Percentiles rank a stretch among this genome's conserved stretches.
Conservation (phyloP, 2,797 vertebrate species). For the Cryptoprocta ferox region DNA sequence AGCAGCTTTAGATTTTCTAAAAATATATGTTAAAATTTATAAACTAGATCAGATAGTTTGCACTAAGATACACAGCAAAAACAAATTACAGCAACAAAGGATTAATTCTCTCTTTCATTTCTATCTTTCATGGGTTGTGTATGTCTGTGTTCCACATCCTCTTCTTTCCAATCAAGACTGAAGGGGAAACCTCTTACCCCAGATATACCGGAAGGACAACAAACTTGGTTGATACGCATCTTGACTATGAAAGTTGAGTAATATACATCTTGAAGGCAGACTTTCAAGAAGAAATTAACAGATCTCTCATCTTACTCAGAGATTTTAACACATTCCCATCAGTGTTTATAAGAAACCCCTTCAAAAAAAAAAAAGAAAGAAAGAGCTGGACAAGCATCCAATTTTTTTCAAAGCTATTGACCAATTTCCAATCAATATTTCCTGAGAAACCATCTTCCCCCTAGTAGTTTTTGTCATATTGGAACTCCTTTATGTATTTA, state of each 20-base stretch:
- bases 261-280: not conserved
- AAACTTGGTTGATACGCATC: not conserved
- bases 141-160: not conserved
- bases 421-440: not conserved
- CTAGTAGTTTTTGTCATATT: not conserved
- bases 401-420: not conserved
- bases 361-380: not conserved
- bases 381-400: not conserved
- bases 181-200: not conserved
- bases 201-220: not conserved
- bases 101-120: not conserved
- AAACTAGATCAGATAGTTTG: not conserved
- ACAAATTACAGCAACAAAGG: not conserved
- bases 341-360: not conserved
- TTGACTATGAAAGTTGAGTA: not conserved
- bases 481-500: not conserved
- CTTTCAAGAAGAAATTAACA: not conserved
- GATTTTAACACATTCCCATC: not conserved
- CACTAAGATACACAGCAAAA: not conserved
- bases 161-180: not conserved
- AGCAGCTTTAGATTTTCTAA: not conserved
- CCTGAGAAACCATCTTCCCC: not conserved
- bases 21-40: not conserved
- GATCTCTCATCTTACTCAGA: not conserved
- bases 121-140: not conserved